A percentile compares a stretch with the other conserved stretches of the same genome.
Conservation (phyloP, 2,888 invertebrate genomes). For the Hirtodrosophila trivittata region DNA sequence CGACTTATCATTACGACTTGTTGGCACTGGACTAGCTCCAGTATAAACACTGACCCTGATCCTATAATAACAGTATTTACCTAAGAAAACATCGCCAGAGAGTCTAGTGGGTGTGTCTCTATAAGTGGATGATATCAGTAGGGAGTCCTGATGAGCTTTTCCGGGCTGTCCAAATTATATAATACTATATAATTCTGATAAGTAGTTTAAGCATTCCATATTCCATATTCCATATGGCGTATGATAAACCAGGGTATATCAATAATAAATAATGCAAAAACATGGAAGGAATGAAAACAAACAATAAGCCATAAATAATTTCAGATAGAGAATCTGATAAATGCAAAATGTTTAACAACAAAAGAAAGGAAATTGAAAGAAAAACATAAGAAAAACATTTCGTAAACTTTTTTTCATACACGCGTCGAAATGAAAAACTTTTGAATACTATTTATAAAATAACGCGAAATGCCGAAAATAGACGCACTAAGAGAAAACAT, state of each 20-base stretch:
- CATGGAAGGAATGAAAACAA: slow-evolving; percentile 1
- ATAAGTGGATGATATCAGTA: slow-evolving; percentile 4
- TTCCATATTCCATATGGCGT: neutral
- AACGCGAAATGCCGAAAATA: slow-evolving; percentile 54
- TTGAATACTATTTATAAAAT: slow-evolving; percentile 50
- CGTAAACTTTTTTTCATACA: too few relatives aligned
- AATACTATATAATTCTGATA: too few relatives aligned
- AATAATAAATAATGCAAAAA: slow-evolving; percentile 3
- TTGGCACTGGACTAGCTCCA: too few relatives aligned
- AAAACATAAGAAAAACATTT: slow-evolving; percentile 2
- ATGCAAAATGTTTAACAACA: slow-evolving; percentile 58
- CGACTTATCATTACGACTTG: too few relatives aligned
- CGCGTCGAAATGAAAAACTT: slow-evolving; percentile 24
- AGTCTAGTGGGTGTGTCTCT: neutral
- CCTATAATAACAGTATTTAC: too few relatives aligned
- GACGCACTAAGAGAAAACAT: slow-evolving; percentile 31
- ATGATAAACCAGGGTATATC: neutral
- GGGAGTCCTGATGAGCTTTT: neutral
- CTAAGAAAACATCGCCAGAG: too few relatives aligned
- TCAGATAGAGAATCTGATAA: slow-evolving; percentile 15
- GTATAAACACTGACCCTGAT: too few relatives aligned
- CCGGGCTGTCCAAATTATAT: neutral
- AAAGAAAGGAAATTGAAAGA: slow-evolving; percentile 14
- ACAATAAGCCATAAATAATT: slow-evolving; percentile 33
- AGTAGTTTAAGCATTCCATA: too few relatives aligned